These are phyloP conservation scores for Amazona finschi DNA, from an alignment of 2,797 vertebrate species.

Conservation along the genomic window DNA sequence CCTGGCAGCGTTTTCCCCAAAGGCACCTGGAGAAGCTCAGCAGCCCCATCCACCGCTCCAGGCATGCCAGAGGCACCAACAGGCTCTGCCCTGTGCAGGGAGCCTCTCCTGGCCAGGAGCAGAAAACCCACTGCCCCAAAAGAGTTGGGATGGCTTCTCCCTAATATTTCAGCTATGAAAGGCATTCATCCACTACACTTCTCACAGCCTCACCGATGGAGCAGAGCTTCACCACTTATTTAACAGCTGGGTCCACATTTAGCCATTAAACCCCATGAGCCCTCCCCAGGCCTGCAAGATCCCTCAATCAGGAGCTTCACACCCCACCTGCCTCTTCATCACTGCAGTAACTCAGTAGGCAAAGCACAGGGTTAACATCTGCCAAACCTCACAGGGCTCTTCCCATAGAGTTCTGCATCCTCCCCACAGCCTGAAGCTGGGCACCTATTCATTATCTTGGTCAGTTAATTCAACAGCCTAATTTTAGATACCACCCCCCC, in stretches of 20 bases:
- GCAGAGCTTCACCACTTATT: not conserved
- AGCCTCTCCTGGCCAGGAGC: not conserved
- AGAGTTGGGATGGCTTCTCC: not conserved
- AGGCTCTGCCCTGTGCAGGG: not conserved
- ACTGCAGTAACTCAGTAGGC: not conserved
- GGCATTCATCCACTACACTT: not conserved
- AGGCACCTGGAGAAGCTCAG: not conserved
- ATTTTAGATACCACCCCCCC: not conserved
- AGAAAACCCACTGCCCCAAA: not conserved
- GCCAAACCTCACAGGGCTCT: not conserved
- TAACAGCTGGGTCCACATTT: not conserved
- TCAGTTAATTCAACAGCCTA: not conserved
- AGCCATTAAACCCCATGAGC: not conserved
- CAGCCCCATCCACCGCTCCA: not conserved
- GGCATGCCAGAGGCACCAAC: not conserved
- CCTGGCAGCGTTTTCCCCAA: not conserved
- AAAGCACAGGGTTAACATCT: fast-evolving
- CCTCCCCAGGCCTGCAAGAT: not conserved
- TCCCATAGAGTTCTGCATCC: not conserved
- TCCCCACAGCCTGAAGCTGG: not conserved
- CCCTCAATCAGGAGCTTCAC: not conserved
- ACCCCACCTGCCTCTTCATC: fast-evolving
- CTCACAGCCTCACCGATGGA: not conserved
- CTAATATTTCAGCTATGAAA: not conserved
- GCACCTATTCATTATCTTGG: not conserved